Conservation (phyloP, 2,888 invertebrate genomes). For the Ornithoptera alexandrae region DNA sequence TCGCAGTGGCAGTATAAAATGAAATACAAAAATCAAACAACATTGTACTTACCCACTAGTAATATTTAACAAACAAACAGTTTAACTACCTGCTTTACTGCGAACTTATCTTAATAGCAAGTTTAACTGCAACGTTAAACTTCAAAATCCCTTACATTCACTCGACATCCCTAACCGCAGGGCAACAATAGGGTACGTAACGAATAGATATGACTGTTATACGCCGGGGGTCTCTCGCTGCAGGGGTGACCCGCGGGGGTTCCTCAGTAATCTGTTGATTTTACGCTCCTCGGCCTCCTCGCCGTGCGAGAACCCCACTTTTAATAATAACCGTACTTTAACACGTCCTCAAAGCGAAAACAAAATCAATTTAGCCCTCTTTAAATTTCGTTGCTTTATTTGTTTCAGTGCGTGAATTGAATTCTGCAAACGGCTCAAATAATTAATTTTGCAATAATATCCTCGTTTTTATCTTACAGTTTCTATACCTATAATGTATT, state of each 20-base stretch:
- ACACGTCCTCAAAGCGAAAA: slow-evolving; percentile 64
- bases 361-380: slow-evolving; percentile 51
- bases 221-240: slow-evolving; percentile 58
- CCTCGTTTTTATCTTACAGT: too few relatives aligned
- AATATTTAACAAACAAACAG: slow-evolving; percentile 22
- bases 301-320: slow-evolving; percentile 58
- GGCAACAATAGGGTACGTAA: slow-evolving; percentile 69
- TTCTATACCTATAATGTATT: too few relatives aligned
- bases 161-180: slow-evolving; percentile 67
- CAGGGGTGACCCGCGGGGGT: slow-evolving; percentile 58
- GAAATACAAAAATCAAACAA: neutral
- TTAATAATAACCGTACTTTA: slow-evolving; percentile 71
- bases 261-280: slow-evolving; percentile 77
- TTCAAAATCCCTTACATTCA: slow-evolving; percentile 31
- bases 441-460: too few relatives aligned
- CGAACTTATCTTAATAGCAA: slow-evolving; percentile 33
- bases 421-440: too few relatives aligned
- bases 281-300: slow-evolving; percentile 66
- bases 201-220: slow-evolving; percentile 67
- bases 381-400: slow-evolving; percentile 43
- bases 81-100: slow-evolving; percentile 24
- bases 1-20: neutral
- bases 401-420: slow-evolving; percentile 41
- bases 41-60: slow-evolving; percentile 20
- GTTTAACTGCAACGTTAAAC: slow-evolving; percentile 37